Base-by-base conservation (phyloP, 2,888 invertebrate species). In the Zele albiditarsus region DNA sequence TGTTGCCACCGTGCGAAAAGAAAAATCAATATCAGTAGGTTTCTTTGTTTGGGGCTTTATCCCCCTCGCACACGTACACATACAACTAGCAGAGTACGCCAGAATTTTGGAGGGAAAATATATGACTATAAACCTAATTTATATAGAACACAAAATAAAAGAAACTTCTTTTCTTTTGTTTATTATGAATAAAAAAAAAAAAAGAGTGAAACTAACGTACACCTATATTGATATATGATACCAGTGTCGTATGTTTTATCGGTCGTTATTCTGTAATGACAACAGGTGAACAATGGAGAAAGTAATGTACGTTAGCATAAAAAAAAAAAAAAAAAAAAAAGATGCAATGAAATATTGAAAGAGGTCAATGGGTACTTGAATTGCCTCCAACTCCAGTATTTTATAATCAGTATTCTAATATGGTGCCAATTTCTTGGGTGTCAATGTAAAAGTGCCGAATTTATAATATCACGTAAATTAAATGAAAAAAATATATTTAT, bases 11-110 rank as follows among this genome's bases (percentile, higher is more conserved):
- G 81, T 83, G 79, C 46, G 80, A 80, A 79, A 81, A 84, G 83
- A 83, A 87, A 87, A 87, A 87, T 87, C 87, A 86, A 87, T 87
- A 87, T 83, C 81, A 80, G 83, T 80, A 78, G 82, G 83, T 80
- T 84, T 80, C 86, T 86, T 87, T 87, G 84, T 86, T 83, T 82
- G 83, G 80, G 78, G 77, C 74, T 78, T 71, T 69, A 70, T 74
- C 71, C 60, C 71, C 31, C 60, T 69, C 23, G 5, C 71, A 57
- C 74, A 74, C 77, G 31, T 25, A 63, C 57, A 14, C n/a, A 58
- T 42, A 38, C 20, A 71, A 71, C 71, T 42, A n/a, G 46, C 74
- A 69, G 67, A 72, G 67, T 71, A 73, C 78, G 79, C 62, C 75
- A 70, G 71, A 71, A 80, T 85, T 85, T 86, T 84, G 84, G 85